phyloP scores from a whole-genome alignment of 1,140 invertebrate genomes.

The Drosophila nigrodunni region DNA sequence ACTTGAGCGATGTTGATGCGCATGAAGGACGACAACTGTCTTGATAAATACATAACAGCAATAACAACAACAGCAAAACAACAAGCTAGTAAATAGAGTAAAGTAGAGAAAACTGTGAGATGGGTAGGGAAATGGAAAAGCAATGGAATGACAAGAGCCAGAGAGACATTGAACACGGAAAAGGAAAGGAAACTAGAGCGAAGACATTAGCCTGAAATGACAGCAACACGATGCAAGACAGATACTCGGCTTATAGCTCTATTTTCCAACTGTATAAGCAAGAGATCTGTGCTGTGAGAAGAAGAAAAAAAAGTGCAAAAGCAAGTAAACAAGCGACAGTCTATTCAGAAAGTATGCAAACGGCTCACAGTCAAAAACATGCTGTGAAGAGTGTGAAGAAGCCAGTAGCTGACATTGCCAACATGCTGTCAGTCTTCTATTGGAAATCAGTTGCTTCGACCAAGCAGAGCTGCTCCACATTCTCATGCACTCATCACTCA shows the following conservation, averaged over 20 bases:
- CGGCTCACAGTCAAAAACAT: conserved; percentile 10
- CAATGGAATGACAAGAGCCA: conserved; percentile 62
- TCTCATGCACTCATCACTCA: conserved; percentile 38
- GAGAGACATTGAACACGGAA: conserved; percentile 76
- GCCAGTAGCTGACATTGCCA: conserved; percentile 19
- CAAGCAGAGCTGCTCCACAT: conserved; percentile 58
- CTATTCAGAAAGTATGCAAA: conserved; percentile 43
- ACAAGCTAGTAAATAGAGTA: conserved; percentile 12
- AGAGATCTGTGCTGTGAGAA: background rate
- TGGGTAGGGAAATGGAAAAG: conserved; percentile 15
- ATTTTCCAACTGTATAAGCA: conserved; percentile 39
- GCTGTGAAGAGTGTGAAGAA: conserved; percentile 14
- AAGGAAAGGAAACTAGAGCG: conserved; percentile 80
- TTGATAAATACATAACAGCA: conserved; percentile 43
- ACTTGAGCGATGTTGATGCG: conserved; percentile 61
- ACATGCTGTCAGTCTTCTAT: conserved; percentile 54
- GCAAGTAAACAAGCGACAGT: conserved; percentile 64
- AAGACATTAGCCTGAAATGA: conserved; percentile 81
- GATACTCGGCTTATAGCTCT: conserved; percentile 73
- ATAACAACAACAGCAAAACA: conserved; percentile 21
- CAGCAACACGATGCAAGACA: conserved; percentile 78
- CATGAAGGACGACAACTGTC: conserved; percentile 56
- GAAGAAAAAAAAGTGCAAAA: conserved; percentile 30
- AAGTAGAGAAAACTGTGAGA: conserved; percentile 22
- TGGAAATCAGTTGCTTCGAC: conserved; percentile 68